phyloP scores from a whole-genome alignment of 2,888 invertebrate species.

The Drosophila meridiana region DNA sequence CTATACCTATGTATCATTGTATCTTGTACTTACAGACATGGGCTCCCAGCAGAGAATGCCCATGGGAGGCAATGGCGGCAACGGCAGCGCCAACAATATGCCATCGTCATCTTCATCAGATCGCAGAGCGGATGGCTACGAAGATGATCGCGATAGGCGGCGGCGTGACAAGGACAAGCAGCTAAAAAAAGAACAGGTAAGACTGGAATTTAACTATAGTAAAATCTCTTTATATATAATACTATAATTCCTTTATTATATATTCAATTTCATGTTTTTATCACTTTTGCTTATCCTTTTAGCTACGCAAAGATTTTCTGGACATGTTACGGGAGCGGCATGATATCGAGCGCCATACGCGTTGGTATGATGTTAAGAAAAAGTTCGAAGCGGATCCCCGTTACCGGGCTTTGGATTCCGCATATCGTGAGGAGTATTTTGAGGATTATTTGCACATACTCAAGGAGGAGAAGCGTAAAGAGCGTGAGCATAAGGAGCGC shows the following conservation, averaged over 20 bases:
- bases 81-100: constrained; percentile 45
- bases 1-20: not conserved
- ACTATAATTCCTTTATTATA: too few relatives aligned
- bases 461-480: constrained; percentile 91
- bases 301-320: constrained; percentile 95
- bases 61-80: constrained; percentile 40
- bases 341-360: constrained; percentile 94
- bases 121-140: constrained; percentile 55
- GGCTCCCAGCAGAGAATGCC: constrained; percentile 76
- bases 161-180: constrained; percentile 86
- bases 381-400: constrained; percentile 94
- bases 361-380: constrained; percentile 98
- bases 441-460: constrained; percentile 94
- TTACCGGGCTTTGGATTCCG: constrained; percentile 96
- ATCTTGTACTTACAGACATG: constrained; percentile 67
- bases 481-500: constrained; percentile 73
- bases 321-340: constrained; percentile 94
- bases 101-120: constrained; percentile 46
- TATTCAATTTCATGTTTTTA: not conserved
- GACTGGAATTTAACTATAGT: not conserved
- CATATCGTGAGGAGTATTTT: constrained; percentile 97
- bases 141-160: constrained; percentile 69
- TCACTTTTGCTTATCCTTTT: constrained; percentile 48
- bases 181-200: constrained; percentile 85
- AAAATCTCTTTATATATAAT: too few relatives aligned